phyloP scores from a whole-genome alignment of 2,113 vertebrate species.

The Oryzias melastigma region DNA sequence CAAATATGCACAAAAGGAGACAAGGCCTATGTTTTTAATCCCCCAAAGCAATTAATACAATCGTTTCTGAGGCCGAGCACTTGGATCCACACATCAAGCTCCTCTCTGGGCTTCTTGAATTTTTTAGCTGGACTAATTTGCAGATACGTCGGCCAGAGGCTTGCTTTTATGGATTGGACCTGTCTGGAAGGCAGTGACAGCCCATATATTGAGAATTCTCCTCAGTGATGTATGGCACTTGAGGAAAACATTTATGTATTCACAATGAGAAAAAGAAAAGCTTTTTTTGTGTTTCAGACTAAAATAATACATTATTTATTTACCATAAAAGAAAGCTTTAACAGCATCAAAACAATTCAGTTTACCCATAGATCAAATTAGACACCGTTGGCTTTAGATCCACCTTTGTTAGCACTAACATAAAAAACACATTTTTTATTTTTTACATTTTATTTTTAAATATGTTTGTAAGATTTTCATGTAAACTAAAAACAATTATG shows the following conservation, averaged over 20 bases:
- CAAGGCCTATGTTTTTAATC: constrained; percentile 47
- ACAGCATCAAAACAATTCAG: too few species aligned
- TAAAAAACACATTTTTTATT: too few species aligned
- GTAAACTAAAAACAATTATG: too few species aligned
- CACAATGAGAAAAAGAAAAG: neutral
- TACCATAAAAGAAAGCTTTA: too few species aligned
- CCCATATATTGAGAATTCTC: constrained; percentile 32
- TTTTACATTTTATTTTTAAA: too few species aligned
- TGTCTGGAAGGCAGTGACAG: constrained; percentile 22
- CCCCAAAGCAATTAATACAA: constrained; percentile 58
- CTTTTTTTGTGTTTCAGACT: too few species aligned
- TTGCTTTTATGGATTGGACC: constrained; percentile 43
- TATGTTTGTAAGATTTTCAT: too few species aligned
- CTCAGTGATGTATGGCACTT: constrained; percentile 18
- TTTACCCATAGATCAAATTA: too few species aligned
- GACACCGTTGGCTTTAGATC: too few species aligned
- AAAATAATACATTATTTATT: too few species aligned
- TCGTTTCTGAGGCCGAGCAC: constrained; percentile 43
- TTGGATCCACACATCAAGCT: constrained; percentile 37
- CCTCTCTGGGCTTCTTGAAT: constrained; percentile 36
- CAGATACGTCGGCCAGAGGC: constrained; percentile 38
- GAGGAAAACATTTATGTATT: constrained; percentile 1
- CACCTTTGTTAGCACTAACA: too few species aligned
- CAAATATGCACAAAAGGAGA: constrained; percentile 66
- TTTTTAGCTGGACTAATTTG: constrained; percentile 51